These are phyloP conservation scores for Apoda limacodes DNA, from an alignment of 2,888 invertebrate species.

Conservation along the genomic window DNA sequence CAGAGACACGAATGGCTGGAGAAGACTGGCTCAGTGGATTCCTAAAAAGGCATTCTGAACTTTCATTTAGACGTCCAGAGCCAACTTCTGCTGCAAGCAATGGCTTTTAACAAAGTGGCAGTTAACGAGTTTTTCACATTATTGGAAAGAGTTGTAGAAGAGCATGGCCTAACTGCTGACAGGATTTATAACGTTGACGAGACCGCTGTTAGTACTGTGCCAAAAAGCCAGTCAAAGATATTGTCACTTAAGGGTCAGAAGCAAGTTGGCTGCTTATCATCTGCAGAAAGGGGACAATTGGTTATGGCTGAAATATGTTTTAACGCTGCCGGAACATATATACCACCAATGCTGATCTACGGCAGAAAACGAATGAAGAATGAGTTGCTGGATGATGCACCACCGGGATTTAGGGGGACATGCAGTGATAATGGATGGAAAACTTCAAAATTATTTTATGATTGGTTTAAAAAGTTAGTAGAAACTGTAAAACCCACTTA, in stretches of 20 bases:
- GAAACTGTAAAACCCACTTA: constrained; percentile 18
- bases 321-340: constrained; percentile 11
- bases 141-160: constrained; percentile 9
- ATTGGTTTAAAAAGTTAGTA: constrained; percentile 30
- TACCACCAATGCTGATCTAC: constrained; percentile 17
- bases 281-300: constrained; percentile 14
- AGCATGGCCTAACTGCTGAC: constrained; percentile 10
- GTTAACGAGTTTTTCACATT: constrained; percentile 11
- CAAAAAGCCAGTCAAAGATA: constrained; percentile 16
- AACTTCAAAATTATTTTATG: constrained; percentile 21
- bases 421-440: constrained; percentile 28
- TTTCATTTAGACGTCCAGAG: constrained; percentile 10
- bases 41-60: constrained; percentile 10
- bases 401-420: constrained; percentile 23
- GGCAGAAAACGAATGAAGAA: constrained; percentile 25
- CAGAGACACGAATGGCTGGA: constrained; percentile 7
- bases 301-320: constrained; percentile 15
- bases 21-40: constrained; percentile 9
- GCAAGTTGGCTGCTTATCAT: constrained; percentile 15
- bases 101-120: constrained; percentile 6
- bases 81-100: constrained; percentile 12
- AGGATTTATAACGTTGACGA: constrained; percentile 15
- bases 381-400: constrained; percentile 25
- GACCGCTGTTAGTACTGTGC: constrained; percentile 14
- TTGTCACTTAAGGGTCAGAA: constrained; percentile 14